Conservation (phyloP, 1,140 invertebrate genomes). For the Zelostemma sp. region DNA sequence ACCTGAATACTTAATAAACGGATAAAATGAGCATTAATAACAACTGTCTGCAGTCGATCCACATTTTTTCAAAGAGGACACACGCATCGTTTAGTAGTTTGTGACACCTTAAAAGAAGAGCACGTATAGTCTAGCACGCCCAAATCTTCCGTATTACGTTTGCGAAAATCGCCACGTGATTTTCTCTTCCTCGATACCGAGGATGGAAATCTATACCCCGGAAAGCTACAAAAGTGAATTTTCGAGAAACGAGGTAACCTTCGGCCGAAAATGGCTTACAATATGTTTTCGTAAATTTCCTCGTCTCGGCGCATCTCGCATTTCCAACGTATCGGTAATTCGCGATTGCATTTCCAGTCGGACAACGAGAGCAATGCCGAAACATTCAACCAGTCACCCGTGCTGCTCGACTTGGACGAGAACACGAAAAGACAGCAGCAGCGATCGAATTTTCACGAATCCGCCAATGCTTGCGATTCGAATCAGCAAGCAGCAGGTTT, state of each 20-base stretch:
- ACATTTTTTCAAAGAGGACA: slow-evolving; percentile 65
- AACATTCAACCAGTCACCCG: slow-evolving; percentile 55
- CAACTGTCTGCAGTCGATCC: slow-evolving; percentile 65
- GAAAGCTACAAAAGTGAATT: slow-evolving; percentile 49
- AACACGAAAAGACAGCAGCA: slow-evolving; percentile 61
- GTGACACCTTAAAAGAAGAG: slow-evolving; percentile 52
- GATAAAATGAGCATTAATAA: slow-evolving; percentile 72
- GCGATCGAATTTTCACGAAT: slow-evolving; percentile 28
- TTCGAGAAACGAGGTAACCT: slow-evolving; percentile 50
- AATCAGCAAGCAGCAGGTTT: slow-evolving; percentile 24
- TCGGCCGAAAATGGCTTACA: slow-evolving; percentile 8
- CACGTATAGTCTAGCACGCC: slow-evolving; percentile 22
- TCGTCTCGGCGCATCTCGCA: no score
- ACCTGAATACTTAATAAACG: slow-evolving; percentile 72
- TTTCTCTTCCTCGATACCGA: neutral
- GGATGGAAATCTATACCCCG: slow-evolving; percentile 45
- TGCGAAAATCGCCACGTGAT: neutral
- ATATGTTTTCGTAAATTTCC: slow-evolving; percentile 3
- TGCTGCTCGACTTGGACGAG: slow-evolving; percentile 65
- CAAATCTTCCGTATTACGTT: slow-evolving; percentile 4
- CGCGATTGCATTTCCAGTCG: slow-evolving; percentile 50
- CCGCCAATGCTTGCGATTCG: slow-evolving; percentile 24
- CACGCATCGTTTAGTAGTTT: slow-evolving; percentile 60
- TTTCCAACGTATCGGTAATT: neutral
- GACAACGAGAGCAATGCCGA: slow-evolving; percentile 65